Conservation (phyloP, 2,888 invertebrate genomes). For the Toxonevra muliebris region DNA sequence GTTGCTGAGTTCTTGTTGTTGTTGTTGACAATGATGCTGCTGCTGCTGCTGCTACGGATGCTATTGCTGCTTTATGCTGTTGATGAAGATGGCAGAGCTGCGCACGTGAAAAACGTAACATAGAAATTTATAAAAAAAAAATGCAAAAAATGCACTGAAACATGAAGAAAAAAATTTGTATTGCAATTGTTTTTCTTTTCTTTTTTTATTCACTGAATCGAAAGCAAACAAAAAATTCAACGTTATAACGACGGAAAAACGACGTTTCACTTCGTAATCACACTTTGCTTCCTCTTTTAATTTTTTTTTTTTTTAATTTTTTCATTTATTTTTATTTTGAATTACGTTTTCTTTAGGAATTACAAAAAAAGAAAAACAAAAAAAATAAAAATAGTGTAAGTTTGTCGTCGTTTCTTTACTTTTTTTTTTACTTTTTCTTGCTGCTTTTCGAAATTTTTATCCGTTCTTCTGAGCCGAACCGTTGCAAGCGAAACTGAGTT, state of each 20-base stretch:
- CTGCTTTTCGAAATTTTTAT: slow-evolving; percentile 16
- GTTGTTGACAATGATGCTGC: slow-evolving; percentile 20
- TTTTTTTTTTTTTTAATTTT: slow-evolving; percentile 14
- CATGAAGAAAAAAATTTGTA: slow-evolving; percentile 11
- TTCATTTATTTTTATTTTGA: not conserved
- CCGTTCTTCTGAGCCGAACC: slow-evolving; percentile 11
- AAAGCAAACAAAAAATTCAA: not conserved
- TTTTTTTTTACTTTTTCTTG: no score
- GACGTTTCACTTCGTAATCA: no score
- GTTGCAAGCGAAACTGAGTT: slow-evolving; percentile 11
- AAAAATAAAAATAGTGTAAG: not conserved
- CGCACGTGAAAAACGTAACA: not conserved
- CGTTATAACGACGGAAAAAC: slow-evolving; percentile 4
- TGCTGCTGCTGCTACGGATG: slow-evolving; percentile 9
- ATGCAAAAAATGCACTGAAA: slow-evolving; percentile 24
- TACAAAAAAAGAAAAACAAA: slow-evolving; percentile 17
- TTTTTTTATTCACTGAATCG: not conserved
- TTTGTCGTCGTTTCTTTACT: no score
- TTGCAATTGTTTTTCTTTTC: slow-evolving; percentile 4
- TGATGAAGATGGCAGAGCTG: slow-evolving; percentile 19
- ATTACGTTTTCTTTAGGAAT: slow-evolving; percentile 3
- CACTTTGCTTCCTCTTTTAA: no score
- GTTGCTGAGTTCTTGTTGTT: slow-evolving; percentile 11
- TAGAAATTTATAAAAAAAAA: no score
- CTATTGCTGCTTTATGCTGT: slow-evolving; percentile 16